A percentile compares a stretch with the other conserved stretches of the same genome.
Conservation (phyloP, 2,113 vertebrate species). For the Platichthys stellatus region DNA sequence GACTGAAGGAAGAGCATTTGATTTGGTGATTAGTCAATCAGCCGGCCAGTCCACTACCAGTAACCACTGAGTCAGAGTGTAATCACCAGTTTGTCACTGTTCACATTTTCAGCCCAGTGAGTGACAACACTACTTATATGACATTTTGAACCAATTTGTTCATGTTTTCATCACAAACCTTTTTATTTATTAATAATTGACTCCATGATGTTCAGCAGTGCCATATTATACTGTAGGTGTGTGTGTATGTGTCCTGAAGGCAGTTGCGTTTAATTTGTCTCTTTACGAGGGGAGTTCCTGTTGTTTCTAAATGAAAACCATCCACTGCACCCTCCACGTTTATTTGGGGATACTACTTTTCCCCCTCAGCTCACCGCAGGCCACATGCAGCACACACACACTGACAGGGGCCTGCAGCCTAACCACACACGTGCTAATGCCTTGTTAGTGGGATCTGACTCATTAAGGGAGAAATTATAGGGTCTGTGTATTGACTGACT, state of each 20-base stretch:
- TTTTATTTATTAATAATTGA: conserved; percentile 19
- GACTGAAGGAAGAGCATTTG: conserved; percentile 24
- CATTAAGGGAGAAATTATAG: conserved; percentile 56
- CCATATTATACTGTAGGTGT: not conserved
- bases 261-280: conserved; percentile 49
- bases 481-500: conserved; percentile 36
- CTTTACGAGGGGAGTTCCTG: conserved; percentile 54
- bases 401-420: not conserved
- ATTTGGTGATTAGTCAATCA: conserved; percentile 22
- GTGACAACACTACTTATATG: conserved; percentile 12
- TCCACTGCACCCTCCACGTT: conserved; percentile 39
- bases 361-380: conserved; percentile 43
- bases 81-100: conserved; percentile 10
- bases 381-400: conserved; percentile 36
- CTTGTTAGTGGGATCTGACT: conserved; percentile 60
- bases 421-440: not conserved
- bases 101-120: conserved; percentile 17
- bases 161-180: conserved; percentile 7
- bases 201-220: conserved; percentile 4
- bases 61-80: conserved; percentile 59
- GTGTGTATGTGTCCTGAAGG: not conserved
- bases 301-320: conserved; percentile 57
- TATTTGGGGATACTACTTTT: conserved; percentile 53
- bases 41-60: conserved; percentile 35
- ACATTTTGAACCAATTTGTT: conserved; percentile 29